Evolutionary conservation across 2,113 vertebrate genomes (phyloP).

Genomic region (Pangasianodon hypophthalmus): DNA sequence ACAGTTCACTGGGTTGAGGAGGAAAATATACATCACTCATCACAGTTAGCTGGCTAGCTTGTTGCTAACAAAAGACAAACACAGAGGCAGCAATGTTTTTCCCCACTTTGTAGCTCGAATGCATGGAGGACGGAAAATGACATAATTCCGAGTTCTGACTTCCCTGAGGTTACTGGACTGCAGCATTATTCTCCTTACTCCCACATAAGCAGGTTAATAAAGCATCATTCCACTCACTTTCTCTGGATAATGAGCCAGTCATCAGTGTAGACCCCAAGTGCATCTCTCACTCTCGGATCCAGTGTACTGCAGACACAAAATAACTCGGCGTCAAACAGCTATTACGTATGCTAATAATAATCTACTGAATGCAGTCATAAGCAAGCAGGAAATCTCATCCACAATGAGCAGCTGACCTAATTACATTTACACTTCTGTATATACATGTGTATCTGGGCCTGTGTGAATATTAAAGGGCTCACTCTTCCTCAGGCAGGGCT

Average conservation of each 20-base stretch:
- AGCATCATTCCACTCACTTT: constrained; percentile 73
- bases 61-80: no score
- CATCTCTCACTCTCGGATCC: constrained; percentile 83
- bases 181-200: background rate
- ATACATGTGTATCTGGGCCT: background rate
- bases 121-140: background rate
- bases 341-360: background rate
- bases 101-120: no score
- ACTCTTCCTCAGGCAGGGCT: constrained; percentile 80
- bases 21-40: no score
- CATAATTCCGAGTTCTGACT: background rate
- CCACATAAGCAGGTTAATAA: background rate
- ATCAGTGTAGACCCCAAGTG: constrained; percentile 85
- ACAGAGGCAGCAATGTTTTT: no score
- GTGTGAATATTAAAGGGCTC: constrained; percentile 50
- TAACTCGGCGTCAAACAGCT: background rate
- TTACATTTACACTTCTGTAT: background rate
- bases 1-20: no score
- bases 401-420: constrained; percentile 17
- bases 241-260: constrained; percentile 88
- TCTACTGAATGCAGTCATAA: background rate
- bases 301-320: constrained; percentile 72
- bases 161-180: background rate
- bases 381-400: background rate
- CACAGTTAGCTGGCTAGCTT: no score